Evolutionary conservation across 2,797 vertebrate species (phyloP).

Genomic region (Neosilurus mollespiculum): DNA sequence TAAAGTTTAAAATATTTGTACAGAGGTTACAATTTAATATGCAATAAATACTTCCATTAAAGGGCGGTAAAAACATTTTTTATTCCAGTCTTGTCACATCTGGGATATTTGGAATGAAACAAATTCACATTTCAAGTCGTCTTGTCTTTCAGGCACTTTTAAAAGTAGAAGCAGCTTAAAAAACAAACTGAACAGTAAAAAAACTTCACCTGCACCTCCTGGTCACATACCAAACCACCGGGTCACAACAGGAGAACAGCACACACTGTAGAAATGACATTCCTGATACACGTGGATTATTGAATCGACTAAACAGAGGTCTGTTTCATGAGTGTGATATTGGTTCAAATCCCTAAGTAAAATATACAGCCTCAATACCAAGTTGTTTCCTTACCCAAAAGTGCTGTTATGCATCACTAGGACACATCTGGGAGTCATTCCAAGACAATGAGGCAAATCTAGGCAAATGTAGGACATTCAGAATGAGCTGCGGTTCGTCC

Average conservation of each 20-base stretch:
- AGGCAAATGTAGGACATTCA: not conserved
- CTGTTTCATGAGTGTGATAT: not conserved
- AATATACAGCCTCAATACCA: not conserved
- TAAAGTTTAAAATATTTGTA: not conserved
- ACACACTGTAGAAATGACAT: not conserved
- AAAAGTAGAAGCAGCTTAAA: not conserved
- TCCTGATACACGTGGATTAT: not conserved
- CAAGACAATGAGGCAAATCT: not conserved
- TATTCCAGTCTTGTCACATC: not conserved
- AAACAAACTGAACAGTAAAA: not conserved
- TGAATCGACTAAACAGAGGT: not conserved
- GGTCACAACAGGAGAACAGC: not conserved
- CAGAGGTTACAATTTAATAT: not conserved
- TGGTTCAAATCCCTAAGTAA: not conserved
- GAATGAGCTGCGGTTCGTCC: not conserved
- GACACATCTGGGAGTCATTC: not conserved
- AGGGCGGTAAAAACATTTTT: not conserved
- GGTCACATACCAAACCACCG: not conserved
- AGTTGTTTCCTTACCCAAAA: not conserved
- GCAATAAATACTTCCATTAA: constrained; percentile 6
- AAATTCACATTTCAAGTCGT: not conserved
- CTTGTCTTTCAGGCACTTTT: not conserved
- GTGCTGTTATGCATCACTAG: not conserved
- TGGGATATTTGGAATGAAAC: not conserved
- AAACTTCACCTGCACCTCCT: not conserved